These are phyloP conservation scores for Sceloporus undulatus DNA, from an alignment of 2,113 vertebrate genomes.

Conservation along the genomic window DNA sequence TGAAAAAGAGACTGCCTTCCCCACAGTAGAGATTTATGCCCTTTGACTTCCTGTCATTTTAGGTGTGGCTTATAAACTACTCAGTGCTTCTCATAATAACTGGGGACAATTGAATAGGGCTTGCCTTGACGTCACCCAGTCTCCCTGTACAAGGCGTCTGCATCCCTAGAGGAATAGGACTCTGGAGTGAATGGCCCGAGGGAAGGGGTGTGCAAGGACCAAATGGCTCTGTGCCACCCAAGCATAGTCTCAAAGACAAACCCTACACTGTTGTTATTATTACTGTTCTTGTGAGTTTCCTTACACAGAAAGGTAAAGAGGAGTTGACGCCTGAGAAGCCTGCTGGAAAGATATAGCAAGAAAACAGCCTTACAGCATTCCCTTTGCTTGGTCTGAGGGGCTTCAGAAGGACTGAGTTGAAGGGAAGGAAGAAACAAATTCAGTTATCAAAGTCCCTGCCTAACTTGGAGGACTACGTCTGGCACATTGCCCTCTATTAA, in stretches of 20 bases:
- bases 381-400: background rate
- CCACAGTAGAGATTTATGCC: slow-evolving; percentile 29
- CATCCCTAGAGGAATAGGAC: background rate
- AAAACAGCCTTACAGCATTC: background rate
- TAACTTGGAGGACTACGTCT: background rate
- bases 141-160: background rate
- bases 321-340: background rate
- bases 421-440: background rate
- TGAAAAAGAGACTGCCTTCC: background rate
- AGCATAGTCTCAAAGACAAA: background rate
- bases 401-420: background rate
- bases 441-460: background rate
- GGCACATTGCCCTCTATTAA: background rate
- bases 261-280: background rate
- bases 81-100: slow-evolving; percentile 21
- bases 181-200: slow-evolving; percentile 7
- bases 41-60: slow-evolving; percentile 30
- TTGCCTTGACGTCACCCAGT: background rate
- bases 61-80: slow-evolving; percentile 40
- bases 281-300: background rate
- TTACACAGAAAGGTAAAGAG: background rate
- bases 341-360: slow-evolving; percentile 9
- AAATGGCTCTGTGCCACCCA: background rate
- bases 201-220: background rate
- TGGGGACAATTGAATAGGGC: background rate